Conservation (phyloP, 2,797 vertebrate genomes). For the Margarornis squamiger region DNA sequence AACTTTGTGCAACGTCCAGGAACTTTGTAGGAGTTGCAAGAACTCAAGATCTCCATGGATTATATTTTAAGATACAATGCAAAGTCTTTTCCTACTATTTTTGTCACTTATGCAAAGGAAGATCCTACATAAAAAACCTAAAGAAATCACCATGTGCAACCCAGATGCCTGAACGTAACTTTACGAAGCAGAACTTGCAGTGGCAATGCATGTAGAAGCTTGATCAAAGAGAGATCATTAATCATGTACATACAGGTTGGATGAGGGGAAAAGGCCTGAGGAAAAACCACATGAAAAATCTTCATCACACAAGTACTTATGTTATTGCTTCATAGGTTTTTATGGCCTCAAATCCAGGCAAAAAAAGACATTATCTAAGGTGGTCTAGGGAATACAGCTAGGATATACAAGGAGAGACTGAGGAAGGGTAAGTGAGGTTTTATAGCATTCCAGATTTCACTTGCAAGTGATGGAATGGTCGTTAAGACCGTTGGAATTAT, state of each 20-base stretch:
- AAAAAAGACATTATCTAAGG: slow-evolving; percentile 25
- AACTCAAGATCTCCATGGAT: background rate
- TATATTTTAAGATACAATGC: background rate
- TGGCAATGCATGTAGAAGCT: slow-evolving; percentile 51
- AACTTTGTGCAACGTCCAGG: background rate
- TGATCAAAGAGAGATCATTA: slow-evolving; percentile 61
- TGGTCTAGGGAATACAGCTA: slow-evolving; percentile 18
- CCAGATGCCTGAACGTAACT: slow-evolving; percentile 31
- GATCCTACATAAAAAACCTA: background rate
- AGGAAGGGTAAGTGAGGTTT: slow-evolving; percentile 21
- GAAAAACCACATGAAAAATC: slow-evolving; percentile 52
- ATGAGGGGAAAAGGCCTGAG: slow-evolving; percentile 53
- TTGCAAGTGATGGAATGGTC: background rate
- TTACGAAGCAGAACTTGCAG: slow-evolving; percentile 50
- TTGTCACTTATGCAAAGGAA: background rate
- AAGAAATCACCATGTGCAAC: slow-evolving; percentile 1
- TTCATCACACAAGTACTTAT: slow-evolving; percentile 8
- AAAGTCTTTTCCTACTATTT: background rate
- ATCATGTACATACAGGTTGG: slow-evolving; percentile 52
- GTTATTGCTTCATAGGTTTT: slow-evolving; percentile 44
- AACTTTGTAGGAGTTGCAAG: background rate
- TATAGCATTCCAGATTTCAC: background rate
- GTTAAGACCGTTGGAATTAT: background rate
- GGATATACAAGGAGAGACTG: background rate
- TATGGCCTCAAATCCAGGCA: slow-evolving; percentile 17